Evolutionary conservation across 2,797 vertebrate genomes (phyloP).

Genomic region (Tragelaphus oryx): DNA sequence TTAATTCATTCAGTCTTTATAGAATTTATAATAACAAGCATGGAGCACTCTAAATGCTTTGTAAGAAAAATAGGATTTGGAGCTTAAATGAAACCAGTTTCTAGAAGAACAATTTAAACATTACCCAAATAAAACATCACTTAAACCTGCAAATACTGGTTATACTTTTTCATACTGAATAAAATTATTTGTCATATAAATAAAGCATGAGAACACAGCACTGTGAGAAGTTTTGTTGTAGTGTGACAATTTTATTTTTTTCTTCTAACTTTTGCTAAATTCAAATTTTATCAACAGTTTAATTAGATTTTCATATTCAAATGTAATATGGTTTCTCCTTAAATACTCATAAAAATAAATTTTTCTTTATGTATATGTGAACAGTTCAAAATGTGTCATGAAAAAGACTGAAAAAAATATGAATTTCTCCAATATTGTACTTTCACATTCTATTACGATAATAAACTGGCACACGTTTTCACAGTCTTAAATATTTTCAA

Average conservation of each 20-base stretch:
- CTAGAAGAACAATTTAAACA: neutral
- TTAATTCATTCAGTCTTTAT: conserved; percentile 14
- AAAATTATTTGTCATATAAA: neutral
- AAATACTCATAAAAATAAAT: conserved; percentile 51
- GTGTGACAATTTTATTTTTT: neutral
- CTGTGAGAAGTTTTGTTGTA: neutral
- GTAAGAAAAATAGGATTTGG: neutral
- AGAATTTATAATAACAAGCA: neutral
- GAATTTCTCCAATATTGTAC: neutral
- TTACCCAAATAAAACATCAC: neutral
- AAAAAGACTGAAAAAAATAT: conserved; percentile 36
- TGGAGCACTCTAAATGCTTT: neutral
- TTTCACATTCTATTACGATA: conserved; percentile 1
- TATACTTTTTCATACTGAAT: neutral
- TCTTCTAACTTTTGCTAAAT: neutral
- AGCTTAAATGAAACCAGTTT: conserved; percentile 14
- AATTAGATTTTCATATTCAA: neutral
- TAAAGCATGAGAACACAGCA: neutral
- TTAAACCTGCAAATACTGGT: neutral
- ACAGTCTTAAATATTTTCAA: conserved; percentile 23
- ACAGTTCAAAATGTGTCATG: conserved; percentile 14
- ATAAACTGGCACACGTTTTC: conserved; percentile 35
- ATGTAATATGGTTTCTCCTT: conserved; percentile 10
- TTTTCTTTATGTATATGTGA: conserved; percentile 32
- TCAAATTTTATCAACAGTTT: conserved; percentile 41